Evolutionary conservation across 2,888 invertebrate species (phyloP), one percentile per base, ranked within the genome.

Genomic region (Cheilosia soror): DNA sequence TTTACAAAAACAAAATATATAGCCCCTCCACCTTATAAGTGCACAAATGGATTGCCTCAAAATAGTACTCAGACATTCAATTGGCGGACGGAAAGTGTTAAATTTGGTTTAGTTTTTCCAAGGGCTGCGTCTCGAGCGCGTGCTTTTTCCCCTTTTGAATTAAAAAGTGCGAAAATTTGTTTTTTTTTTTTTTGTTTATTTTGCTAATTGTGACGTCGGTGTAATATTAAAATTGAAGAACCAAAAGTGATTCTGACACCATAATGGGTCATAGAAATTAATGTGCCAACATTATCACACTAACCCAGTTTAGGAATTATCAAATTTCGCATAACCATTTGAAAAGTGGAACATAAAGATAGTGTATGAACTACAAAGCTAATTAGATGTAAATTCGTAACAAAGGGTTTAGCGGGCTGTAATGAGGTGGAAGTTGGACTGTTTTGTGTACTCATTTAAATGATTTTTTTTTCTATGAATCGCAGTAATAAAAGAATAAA

Each of bases 281-380:
- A 37, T 71, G 25, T 53, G 53, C 33, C 40, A 66, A 47, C 11
- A 51, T 40, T 58, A 49, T 49, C 47, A 25, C 42, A 51, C 20
- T 76, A 68, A 66, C 66, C 76, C 40, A 49, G 20, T 68, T 66
- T n/a, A 2, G 42, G 58, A 31, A 42, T 53, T 42, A 66, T 66
- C 66, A 76, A 76, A 76, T 68, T 76, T 60, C 58, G 60, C 68
- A 60, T 49, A 49, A 66, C n/a, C 49, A 6, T 53, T 62, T 11
- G 29, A 15, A 15, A 60, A 40, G 25, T 29, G 27, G 51, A 49
- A 25, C 37, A 4, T 49, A n/a, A 58, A 37, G 71, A 71, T 60
- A 20, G 60, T 57, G 57, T 9, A 53, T 29, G 27, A 49, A 31
- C 27, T 55, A 31, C 40, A 13, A 49, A 29, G 29, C 15, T 63